phyloP scores from a whole-genome alignment of 2,113 vertebrate genomes.

The Pteruthius melanotis region DNA sequence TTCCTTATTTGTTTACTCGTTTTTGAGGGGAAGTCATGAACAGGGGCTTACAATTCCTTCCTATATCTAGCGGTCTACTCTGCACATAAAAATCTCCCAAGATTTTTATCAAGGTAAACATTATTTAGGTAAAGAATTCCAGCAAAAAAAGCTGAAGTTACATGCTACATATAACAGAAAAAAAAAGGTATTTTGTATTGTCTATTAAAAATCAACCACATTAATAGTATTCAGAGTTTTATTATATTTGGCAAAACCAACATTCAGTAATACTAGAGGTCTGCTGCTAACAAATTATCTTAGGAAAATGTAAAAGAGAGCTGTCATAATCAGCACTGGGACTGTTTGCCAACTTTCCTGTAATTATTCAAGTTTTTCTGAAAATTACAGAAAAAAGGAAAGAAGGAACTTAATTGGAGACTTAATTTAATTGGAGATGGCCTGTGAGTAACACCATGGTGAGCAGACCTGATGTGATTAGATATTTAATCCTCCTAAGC shows the following conservation, averaged over 20 bases:
- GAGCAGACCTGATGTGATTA: constrained; percentile 32
- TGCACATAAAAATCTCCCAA: neutral
- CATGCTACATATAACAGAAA: neutral
- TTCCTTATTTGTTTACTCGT: neutral
- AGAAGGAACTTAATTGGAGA: neutral
- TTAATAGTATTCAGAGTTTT: neutral
- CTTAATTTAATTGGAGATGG: neutral
- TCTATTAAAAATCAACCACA: neutral
- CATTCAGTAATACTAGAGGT: neutral
- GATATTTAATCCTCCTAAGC: constrained; percentile 7
- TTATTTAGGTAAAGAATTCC: neutral
- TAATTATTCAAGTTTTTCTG: neutral
- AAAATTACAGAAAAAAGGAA: neutral
- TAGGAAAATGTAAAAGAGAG: neutral
- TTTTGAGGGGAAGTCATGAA: neutral
- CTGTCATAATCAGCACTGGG: neutral
- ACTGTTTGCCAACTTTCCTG: neutral
- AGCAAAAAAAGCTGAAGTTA: neutral
- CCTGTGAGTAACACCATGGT: neutral
- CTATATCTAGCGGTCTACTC: neutral
- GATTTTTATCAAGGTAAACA: neutral
- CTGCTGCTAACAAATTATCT: neutral
- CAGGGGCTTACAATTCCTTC: neutral
- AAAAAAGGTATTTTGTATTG: neutral
- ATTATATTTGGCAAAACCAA: neutral